Conservation (phyloP, 35 echinoderm and acorn worm species). For the Stichopus chloronotus region DNA sequence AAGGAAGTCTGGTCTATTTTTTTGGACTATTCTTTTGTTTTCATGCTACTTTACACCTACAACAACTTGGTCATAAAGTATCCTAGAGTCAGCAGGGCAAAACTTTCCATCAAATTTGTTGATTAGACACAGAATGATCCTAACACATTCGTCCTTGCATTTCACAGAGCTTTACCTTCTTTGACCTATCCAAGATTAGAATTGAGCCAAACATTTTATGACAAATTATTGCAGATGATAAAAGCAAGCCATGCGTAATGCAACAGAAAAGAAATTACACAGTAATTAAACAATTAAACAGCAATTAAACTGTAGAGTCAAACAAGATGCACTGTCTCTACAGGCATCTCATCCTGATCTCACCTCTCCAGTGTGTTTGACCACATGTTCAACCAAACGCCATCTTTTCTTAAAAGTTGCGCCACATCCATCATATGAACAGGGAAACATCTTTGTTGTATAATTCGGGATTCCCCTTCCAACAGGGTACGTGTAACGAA, state of each 20-base stretch:
- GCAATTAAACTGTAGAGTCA: background rate
- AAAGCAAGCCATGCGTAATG: too few relatives aligned
- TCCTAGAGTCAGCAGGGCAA: too few relatives aligned
- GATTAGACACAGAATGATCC: too few relatives aligned
- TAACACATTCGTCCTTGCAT: too few relatives aligned
- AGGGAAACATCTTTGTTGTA: background rate
- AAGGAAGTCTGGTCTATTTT: too few relatives aligned
- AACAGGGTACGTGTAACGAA: background rate
- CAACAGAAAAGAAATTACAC: too few relatives aligned
- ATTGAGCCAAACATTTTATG: background rate
- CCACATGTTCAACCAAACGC: conserved; percentile 21
- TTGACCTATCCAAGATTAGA: too few relatives aligned
- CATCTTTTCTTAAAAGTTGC: conserved; percentile 35
- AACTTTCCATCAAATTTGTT: too few relatives aligned
- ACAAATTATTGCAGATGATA: background rate
- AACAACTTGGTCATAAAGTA: too few relatives aligned
- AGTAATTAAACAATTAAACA: background rate
- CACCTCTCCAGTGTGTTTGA: conserved; percentile 27
- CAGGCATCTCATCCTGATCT: background rate
- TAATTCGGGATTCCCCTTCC: background rate
- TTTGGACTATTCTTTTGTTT: too few relatives aligned
- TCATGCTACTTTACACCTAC: too few relatives aligned
- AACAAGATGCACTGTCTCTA: background rate
- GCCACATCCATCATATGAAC: background rate
- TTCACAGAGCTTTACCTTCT: too few relatives aligned